Evolutionary conservation across 2,113 vertebrate species (phyloP), one percentile per base, ranked within the genome.

Genomic region (Felis chaus): DNA sequence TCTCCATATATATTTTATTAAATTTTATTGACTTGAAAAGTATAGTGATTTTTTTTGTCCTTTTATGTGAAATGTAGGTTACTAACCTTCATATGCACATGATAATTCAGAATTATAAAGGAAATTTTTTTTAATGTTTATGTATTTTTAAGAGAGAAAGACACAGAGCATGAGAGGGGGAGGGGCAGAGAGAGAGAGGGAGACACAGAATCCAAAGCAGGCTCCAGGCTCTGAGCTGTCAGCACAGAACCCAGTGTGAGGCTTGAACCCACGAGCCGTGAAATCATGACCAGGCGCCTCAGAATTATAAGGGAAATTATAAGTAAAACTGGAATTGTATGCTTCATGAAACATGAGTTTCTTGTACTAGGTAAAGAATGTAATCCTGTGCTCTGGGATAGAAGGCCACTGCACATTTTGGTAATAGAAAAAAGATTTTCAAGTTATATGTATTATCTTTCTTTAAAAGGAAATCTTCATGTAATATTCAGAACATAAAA

Each of bases 351-450:
- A 80, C 4, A 50, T 21, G 4, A 27, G 33, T 87, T 84, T 95
- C 48, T 71, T 33, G 12, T 94, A 3, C 45, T 16, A 61, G 19
- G 27, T 65, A 79, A 63, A 63, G 5, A 74, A 23, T 3, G 15
- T 65, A 69, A 82, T 79, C 95, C 50, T 89, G 1, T 86, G 5
- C 73, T 91, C 31, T 7, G 15, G 4, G 33, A 81, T 83, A 27
- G 45, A 93, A 94, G 33, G 4, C 11, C 31, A 39, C 5, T 61
- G 9, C 12, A 71, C 48, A 50, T 94, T 97, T 91, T 66, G 7
- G 25, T 92, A 92, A 73, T 27, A 71, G 57, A 95, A 87, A 73
- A 29, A 97, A 53, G 31, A 86, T 92, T 53, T 94, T 95, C 50
- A 92, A n/a, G 89, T 84, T 85, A 16, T 29, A 36, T 83, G 27